These are phyloP conservation scores for Siphlonurus alternatus DNA, from an alignment of 2,888 invertebrate genomes.

Conservation along the genomic window DNA sequence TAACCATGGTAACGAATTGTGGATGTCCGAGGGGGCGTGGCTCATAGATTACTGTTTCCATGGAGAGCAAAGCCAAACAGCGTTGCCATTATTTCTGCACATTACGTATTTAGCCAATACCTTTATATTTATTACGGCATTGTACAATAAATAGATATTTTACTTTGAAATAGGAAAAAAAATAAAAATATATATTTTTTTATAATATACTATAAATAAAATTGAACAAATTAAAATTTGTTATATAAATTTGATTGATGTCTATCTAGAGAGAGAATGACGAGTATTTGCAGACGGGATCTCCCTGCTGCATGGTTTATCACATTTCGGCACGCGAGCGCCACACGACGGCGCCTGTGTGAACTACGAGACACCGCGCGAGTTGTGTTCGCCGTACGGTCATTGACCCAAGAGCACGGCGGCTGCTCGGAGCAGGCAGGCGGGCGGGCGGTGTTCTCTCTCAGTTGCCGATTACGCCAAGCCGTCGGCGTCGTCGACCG, in stretches of 20 bases:
- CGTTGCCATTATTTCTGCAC: too few species aligned
- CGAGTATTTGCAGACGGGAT: too few species aligned
- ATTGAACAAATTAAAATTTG: too few species aligned
- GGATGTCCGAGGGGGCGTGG: neutral
- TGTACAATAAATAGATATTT: too few species aligned
- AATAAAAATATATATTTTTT: too few species aligned
- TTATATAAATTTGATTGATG: too few species aligned
- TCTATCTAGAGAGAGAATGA: too few species aligned
- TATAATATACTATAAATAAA: too few species aligned
- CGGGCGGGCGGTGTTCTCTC: neutral
- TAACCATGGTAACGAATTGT: neutral
- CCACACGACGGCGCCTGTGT: neutral
- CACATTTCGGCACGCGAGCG: neutral
- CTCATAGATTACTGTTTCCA: neutral
- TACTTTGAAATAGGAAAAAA: too few species aligned
- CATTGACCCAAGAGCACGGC: neutral
- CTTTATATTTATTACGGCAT: too few species aligned
- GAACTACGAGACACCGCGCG: neutral
- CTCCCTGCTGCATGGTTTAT: too few species aligned
- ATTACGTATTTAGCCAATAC: too few species aligned
- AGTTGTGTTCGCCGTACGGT: neutral
- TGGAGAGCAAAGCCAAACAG: neutral
- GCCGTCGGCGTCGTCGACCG: neutral
- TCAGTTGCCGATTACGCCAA: conserved; percentile 2
- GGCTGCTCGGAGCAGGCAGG: neutral